These are phyloP conservation scores for Theristicus caerulescens DNA, from an alignment of 2,113 vertebrate genomes.

Conservation along the genomic window DNA sequence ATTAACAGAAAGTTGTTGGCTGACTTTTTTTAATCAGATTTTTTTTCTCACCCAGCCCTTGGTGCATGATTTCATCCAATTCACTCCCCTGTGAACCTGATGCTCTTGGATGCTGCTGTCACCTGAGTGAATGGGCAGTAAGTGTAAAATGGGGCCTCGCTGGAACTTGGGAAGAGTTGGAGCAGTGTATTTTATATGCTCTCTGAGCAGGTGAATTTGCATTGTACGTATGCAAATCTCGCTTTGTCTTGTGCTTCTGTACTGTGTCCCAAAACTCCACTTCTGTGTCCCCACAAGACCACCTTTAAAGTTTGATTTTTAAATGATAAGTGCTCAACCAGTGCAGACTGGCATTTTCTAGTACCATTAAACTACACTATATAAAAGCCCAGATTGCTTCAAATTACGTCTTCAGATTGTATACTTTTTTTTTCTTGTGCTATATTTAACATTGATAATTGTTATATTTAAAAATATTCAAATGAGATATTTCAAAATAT, in stretches of 20 bases:
- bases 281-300: background rate
- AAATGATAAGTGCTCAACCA: background rate
- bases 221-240: background rate
- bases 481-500: background rate
- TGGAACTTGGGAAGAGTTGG: background rate
- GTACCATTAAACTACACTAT: background rate
- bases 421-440: background rate
- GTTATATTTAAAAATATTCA: background rate
- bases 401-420: background rate
- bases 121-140: background rate
- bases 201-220: background rate
- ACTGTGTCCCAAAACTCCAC: background rate
- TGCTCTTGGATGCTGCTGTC: background rate
- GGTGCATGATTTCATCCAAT: background rate
- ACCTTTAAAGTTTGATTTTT: background rate
- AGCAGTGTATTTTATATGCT: background rate
- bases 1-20: background rate
- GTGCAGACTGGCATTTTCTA: background rate
- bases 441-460: background rate
- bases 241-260: background rate
- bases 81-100: background rate
- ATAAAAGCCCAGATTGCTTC: background rate
- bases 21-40: background rate
- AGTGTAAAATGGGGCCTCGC: background rate
- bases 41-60: background rate